phyloP scores from a whole-genome alignment of 2,888 invertebrate species.

The Mellilla xanthometata region DNA sequence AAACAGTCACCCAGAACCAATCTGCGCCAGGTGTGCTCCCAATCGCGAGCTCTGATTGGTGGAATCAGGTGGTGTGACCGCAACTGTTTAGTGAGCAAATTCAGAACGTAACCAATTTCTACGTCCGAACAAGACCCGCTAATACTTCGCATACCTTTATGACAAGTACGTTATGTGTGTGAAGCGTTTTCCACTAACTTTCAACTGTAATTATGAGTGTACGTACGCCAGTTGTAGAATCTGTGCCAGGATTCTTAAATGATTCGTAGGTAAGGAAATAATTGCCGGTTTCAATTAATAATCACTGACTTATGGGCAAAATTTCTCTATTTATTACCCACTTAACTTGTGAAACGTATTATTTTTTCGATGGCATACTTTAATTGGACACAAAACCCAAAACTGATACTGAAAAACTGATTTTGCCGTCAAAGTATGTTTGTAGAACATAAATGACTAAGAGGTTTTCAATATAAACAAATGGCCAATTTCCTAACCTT shows the following conservation, averaged over 20 bases:
- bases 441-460: neutral
- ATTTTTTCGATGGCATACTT: neutral
- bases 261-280: neutral
- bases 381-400: neutral
- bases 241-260: neutral
- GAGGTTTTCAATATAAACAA: conserved; percentile 6
- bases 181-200: conserved; percentile 2
- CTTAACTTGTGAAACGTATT: no score
- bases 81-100: conserved; percentile 7
- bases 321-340: no score
- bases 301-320: no score
- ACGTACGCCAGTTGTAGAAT: neutral
- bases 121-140: neutral
- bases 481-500: conserved; percentile 52
- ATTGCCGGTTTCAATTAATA: neutral
- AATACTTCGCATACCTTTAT: conserved; percentile 5
- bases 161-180: neutral
- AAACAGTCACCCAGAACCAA: conserved; percentile 1
- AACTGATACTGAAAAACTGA: neutral
- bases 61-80: conserved; percentile 56
- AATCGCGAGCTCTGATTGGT: conserved; percentile 45
- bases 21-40: conserved; percentile 6
- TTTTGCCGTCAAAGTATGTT: neutral
- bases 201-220: conserved; percentile 1
- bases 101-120: conserved; percentile 2